Percentiles rank a stretch among this genome's conserved stretches.
phyloP scores from a whole-genome alignment of 2,113 vertebrate species.

The Podocnemis expansa region DNA sequence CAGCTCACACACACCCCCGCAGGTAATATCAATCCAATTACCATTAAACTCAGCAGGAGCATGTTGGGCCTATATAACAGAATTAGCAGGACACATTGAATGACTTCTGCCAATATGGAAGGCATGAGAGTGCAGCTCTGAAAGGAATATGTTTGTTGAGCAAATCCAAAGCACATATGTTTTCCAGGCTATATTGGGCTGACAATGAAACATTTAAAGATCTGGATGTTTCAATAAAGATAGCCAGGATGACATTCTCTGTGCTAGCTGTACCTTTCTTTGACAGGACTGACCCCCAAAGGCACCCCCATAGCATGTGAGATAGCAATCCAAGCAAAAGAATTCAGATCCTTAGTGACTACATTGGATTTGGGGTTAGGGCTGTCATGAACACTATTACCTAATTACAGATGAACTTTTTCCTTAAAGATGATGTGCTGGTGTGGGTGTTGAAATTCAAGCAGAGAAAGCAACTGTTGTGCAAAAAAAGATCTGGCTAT shows the following conservation, averaged over 20 bases:
- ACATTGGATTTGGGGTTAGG: neutral
- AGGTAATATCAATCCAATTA: constrained; percentile 63
- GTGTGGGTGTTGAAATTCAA: neutral
- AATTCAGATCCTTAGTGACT: neutral
- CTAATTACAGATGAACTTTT: neutral
- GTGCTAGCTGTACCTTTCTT: neutral
- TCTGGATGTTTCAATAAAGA: constrained; percentile 16
- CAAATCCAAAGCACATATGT: constrained; percentile 42
- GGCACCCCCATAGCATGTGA: neutral
- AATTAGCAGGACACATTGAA: constrained; percentile 56
- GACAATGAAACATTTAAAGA: constrained; percentile 29
- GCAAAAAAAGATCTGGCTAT: neutral
- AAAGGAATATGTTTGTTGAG: constrained; percentile 33
- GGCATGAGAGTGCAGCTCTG: constrained; percentile 7
- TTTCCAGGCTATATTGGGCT: constrained; percentile 48
- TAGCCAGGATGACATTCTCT: neutral
- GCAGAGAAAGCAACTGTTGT: neutral
- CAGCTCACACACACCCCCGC: too few species aligned
- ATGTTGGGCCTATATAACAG: constrained; percentile 41
- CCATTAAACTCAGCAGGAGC: constrained; percentile 44
- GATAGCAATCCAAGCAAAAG: neutral
- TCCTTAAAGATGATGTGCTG: neutral
- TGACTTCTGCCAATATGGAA: constrained; percentile 43
- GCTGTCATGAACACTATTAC: neutral
- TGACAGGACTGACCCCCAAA: constrained; percentile 11